Conservation (phyloP, 2,113 vertebrate genomes). For the Centrocercus urophasianus region DNA sequence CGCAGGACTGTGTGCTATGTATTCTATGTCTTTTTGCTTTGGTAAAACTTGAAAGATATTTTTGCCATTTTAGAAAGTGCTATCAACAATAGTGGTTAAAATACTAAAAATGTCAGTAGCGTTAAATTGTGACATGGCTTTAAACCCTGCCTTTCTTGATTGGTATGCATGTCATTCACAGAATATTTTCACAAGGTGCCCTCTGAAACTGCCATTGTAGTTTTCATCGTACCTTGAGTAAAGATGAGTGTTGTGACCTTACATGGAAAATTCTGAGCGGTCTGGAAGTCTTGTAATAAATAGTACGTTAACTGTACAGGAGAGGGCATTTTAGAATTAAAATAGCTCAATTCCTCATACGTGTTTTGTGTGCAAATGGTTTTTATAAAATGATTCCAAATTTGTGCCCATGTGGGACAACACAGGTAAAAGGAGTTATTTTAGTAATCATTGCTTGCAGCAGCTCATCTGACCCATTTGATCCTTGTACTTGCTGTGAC, state of each 20-base stretch:
- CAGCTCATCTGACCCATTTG: neutral
- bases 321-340: neutral
- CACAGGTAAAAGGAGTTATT: neutral
- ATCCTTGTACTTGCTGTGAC: neutral
- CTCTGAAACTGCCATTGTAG: neutral
- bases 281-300: slow-evolving; percentile 37
- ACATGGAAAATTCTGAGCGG: slow-evolving; percentile 46
- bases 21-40: slow-evolving; percentile 3
- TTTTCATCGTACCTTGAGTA: slow-evolving; percentile 40
- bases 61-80: neutral
- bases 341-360: neutral
- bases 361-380: neutral
- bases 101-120: neutral
- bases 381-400: neutral
- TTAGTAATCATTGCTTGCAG: neutral
- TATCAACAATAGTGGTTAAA: neutral
- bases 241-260: slow-evolving; percentile 32
- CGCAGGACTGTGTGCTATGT: neutral
- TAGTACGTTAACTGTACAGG: neutral
- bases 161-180: neutral
- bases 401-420: neutral
- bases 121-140: neutral
- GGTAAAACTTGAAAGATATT: neutral
- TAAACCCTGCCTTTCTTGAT: neutral
- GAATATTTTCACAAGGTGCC: slow-evolving; percentile 5